Percentiles rank a stretch among this genome's conserved stretches.
These are phyloP conservation scores for Chondrosia reniformis DNA, from an alignment of 37 sponge, comb jelly and placozoan genomes.

Conservation along the genomic window DNA sequence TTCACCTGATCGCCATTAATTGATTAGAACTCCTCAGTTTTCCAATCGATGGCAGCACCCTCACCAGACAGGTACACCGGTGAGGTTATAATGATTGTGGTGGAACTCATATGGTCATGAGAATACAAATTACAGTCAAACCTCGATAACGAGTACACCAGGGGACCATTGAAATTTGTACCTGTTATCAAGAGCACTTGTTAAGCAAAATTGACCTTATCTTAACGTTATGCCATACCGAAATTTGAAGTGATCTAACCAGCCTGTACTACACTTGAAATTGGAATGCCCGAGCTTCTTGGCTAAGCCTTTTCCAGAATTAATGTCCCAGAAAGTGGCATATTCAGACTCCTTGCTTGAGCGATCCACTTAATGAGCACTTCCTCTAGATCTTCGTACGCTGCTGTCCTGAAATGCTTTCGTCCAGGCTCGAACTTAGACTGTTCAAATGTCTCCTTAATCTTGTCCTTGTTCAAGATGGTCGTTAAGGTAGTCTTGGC, in stretches of 20 bases:
- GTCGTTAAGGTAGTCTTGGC: background rate
- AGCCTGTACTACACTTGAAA: conserved; percentile 3
- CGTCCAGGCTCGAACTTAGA: background rate
- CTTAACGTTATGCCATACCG: conserved; percentile 12
- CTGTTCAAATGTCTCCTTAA: background rate
- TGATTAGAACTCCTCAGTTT: no score
- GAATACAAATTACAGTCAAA: no score
- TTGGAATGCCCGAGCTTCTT: conserved; percentile 3
- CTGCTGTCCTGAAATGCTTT: background rate
- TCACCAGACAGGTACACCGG: no score
- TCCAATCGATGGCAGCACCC: no score
- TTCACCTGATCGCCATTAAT: no score
- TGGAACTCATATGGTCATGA: no score
- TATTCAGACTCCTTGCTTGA: background rate
- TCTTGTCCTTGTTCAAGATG: background rate
- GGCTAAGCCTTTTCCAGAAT: conserved; percentile 13
- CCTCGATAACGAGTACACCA: no score
- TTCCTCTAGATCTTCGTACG: conserved; percentile 4
- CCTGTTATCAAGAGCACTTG: no score
- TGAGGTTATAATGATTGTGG: no score
- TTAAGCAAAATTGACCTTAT: no score
- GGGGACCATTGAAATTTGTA: no score
- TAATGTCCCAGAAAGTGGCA: background rate
- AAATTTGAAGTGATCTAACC: conserved; percentile 3
- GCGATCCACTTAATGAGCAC: background rate